A percentile compares a stretch with the other conserved stretches of the same genome.
Evolutionary conservation across 2,888 invertebrate genomes (phyloP).

Genomic region (Margaritifera margaritifera): DNA sequence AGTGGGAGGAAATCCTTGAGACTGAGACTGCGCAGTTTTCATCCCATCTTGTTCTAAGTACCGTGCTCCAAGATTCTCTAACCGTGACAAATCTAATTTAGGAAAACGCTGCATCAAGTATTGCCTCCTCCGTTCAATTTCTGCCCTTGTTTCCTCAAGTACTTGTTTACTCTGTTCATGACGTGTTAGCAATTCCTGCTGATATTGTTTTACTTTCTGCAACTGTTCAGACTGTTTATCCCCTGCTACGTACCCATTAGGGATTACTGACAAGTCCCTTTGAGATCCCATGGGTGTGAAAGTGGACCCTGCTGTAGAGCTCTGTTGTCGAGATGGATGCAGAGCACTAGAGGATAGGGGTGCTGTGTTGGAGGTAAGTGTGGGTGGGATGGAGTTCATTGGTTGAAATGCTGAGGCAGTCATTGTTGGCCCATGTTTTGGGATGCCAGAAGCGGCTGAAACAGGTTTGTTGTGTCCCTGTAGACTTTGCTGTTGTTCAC

Average conservation of each 20-base stretch:
- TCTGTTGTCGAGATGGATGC: constrained; percentile 4
- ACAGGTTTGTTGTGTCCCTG: constrained; percentile 19
- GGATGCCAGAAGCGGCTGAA: constrained; percentile 25
- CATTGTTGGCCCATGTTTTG: constrained; percentile 25
- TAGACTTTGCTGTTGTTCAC: constrained; percentile 41
- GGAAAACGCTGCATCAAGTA: constrained; percentile 47
- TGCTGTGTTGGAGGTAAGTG: constrained; percentile 27
- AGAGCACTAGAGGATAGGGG: constrained; percentile 4
- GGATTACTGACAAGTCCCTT: no score
- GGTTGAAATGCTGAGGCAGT: constrained; percentile 10
- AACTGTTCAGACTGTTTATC: constrained; percentile 33
- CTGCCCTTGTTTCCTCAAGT: constrained; percentile 52
- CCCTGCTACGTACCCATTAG: constrained; percentile 12
- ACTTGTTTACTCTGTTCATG: constrained; percentile 56
- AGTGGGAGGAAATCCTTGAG: constrained; percentile 10
- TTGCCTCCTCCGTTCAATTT: constrained; percentile 50
- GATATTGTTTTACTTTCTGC: constrained; percentile 56
- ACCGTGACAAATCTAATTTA: constrained; percentile 39
- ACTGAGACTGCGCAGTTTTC: constrained; percentile 24
- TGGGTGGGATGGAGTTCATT: constrained; percentile 44
- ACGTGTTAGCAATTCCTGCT: constrained; percentile 49
- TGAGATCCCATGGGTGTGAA: not conserved
- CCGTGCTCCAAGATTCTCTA: constrained; percentile 36
- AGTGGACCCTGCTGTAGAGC: constrained; percentile 7
- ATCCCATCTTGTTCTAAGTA: constrained; percentile 23